Evolutionary conservation across 2,797 vertebrate genomes (phyloP).

Genomic region (Labroides dimidiatus): DNA sequence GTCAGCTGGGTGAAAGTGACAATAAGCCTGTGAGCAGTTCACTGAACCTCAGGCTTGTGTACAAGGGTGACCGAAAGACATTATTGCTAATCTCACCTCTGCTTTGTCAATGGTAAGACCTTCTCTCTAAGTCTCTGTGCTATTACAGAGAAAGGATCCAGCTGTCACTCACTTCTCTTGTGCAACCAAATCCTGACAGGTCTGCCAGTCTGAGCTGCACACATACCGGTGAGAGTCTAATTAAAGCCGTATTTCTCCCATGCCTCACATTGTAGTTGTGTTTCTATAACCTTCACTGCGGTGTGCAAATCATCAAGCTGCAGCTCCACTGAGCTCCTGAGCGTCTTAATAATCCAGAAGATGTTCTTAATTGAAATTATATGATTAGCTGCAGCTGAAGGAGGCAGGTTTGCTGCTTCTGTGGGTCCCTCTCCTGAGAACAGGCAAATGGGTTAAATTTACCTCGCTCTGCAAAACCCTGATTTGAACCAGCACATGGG

Average conservation of each 20-base stretch:
- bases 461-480: conserved; percentile 30
- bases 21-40: conserved; percentile 32
- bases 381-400: conserved; percentile 55
- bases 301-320: conserved; percentile 40
- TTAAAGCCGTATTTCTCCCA: conserved; percentile 52
- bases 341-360: conserved; percentile 51
- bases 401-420: conserved; percentile 40
- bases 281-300: conserved; percentile 39
- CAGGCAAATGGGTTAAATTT: conserved; percentile 41
- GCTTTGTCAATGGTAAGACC: conserved; percentile 24
- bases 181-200: conserved; percentile 33
- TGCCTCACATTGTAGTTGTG: conserved; percentile 33
- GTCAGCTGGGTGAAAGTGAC: conserved; percentile 35
- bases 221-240: conserved; percentile 50
- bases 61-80: conserved; percentile 33
- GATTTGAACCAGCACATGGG: conserved; percentile 36
- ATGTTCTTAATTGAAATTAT: conserved; percentile 69
- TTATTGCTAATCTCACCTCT: conserved; percentile 39
- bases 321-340: conserved; percentile 41
- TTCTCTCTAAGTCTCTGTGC: conserved; percentile 19
- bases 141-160: conserved; percentile 14
- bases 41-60: conserved; percentile 25
- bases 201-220: conserved; percentile 42
- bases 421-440: conserved; percentile 27
- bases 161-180: conserved; percentile 41